Percentiles rank a stretch among this genome's conserved stretches.
Evolutionary conservation across 2,113 vertebrate species (phyloP).

Genomic region (Piprites chloris): DNA sequence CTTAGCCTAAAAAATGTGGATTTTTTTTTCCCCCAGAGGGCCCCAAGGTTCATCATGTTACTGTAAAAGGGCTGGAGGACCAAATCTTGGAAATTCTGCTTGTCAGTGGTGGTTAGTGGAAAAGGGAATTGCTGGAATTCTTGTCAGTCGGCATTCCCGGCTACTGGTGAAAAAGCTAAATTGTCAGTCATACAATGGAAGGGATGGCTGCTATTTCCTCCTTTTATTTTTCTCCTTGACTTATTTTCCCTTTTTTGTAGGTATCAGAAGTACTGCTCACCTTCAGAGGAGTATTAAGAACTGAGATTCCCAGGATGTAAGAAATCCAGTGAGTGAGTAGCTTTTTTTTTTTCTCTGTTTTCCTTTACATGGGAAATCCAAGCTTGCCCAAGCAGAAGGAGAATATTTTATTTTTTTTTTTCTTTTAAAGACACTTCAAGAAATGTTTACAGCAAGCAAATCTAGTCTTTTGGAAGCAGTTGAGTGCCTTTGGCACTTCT

Average conservation of each 20-base stretch:
- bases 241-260: slow-evolving; percentile 11
- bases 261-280: neutral
- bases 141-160: neutral
- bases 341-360: neutral
- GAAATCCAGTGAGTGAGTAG: slow-evolving; percentile 16
- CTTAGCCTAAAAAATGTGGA: neutral
- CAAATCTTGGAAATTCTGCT: neutral
- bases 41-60: neutral
- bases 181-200: neutral
- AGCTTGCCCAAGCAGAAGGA: neutral
- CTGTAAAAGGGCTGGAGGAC: neutral
- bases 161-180: neutral
- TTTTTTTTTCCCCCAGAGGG: neutral
- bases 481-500: slow-evolving; percentile 13
- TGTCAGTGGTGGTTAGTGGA: neutral
- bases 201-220: neutral
- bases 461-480: neutral
- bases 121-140: neutral
- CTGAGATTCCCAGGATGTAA: slow-evolving; percentile 13
- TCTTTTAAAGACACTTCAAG: neutral
- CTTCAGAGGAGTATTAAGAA: neutral
- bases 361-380: neutral
- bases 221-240: neutral
- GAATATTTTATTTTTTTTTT: neutral
- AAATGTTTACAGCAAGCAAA: slow-evolving; percentile 16